Evolutionary conservation across 2,797 vertebrate species (phyloP), one percentile per base, ranked within the genome.

Genomic region (Typhlichthys eigenmanni): DNA sequence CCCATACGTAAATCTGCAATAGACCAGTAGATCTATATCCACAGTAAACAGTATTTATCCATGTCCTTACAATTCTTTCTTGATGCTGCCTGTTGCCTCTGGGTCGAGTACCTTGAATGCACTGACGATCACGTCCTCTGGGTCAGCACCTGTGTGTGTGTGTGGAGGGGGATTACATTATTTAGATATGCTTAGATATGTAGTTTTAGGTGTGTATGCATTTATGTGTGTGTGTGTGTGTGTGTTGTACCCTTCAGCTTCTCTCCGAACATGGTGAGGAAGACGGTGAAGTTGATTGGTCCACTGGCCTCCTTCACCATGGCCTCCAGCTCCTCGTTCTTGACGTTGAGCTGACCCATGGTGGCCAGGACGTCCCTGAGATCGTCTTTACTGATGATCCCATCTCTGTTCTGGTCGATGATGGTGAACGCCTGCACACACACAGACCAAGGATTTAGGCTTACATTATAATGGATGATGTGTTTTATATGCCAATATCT

Each of bases 361-460:
- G 92, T 92, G 38, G 91, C 92, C 9, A 94, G 88, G 62, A 93
- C 93, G 75, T 94, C 93, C 76, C 92, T 86, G 58, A 94, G 83
- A 62, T 94, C 93, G 50, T 93, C 92, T 81, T 94, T 94, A 81
- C 92, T 91, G 50, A 94, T 94, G 85, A 94, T 92, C 46, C 93
- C 93, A 75, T 94, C 93, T 59, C 92, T 91, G 84, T 94, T 94
- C 87, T 94, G 92, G 82, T 94, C 93, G 6, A 94, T 93, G 62
- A 94, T 93, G 19, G 92, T 93, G 88, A 94, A 93, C 56, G 92
- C 92, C 92, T 93, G 58, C 38, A 38, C 38, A 38, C 34, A 38
- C 13, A 9, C 6, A 38, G 16, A 1, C 13, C 47, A 7, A n/a
- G 45, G 46, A 29, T 58, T 47, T 38, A 38, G 38, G 38, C 38